Evolutionary conservation across 2,113 vertebrate genomes (phyloP), one percentile per base, ranked within the genome.

Genomic region (Rhinichthys klamathensis): DNA sequence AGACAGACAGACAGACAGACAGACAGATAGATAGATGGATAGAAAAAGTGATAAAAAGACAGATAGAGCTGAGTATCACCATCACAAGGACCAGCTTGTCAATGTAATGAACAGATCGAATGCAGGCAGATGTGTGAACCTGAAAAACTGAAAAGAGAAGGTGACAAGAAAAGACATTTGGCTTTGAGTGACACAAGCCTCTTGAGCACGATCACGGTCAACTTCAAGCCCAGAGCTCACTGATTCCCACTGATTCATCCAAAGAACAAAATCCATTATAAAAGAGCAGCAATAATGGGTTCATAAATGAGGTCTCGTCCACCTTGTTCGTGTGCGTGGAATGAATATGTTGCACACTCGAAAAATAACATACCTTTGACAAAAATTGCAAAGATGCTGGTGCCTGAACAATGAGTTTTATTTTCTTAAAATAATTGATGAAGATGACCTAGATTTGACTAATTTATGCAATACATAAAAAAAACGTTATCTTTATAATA

Each of bases 291-390:
- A 90, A 89, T 91, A 91, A 94, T 93, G 84, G 89, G 90, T 92
- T 93, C 91, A 92, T 90, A 92, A 93, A 93, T 93, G 90, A 94
- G 92, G 92, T 92, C 89, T 87, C 87, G 70, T 87, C 83, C 90
- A 89, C 90, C 58, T 89, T 89, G 91, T 82, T 82, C 77, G 9
- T 46, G 81, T 69, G 63, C 49, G 72, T 88, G 80, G 86, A 85
- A 90, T 90, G 87, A 89, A 90, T 77, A 86, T 74, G 73, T 35
- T 41, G 25, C 30, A 38, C 35, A 16, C 46, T 49, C 30, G 8
- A 27, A 44, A 70, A 18, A 58, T 2, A 18, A 23, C 25, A 65
- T 38, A 35, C 12, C 74, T 38, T 56, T 78, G 25, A 12, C 61
- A 78, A 77, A 84, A 69, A 27, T 2, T 41, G 5, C 18, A 27